A percentile compares a stretch with the other conserved stretches of the same genome.
Conservation (phyloP, 2,888 invertebrate species). For the Drosophila quinaria region DNA sequence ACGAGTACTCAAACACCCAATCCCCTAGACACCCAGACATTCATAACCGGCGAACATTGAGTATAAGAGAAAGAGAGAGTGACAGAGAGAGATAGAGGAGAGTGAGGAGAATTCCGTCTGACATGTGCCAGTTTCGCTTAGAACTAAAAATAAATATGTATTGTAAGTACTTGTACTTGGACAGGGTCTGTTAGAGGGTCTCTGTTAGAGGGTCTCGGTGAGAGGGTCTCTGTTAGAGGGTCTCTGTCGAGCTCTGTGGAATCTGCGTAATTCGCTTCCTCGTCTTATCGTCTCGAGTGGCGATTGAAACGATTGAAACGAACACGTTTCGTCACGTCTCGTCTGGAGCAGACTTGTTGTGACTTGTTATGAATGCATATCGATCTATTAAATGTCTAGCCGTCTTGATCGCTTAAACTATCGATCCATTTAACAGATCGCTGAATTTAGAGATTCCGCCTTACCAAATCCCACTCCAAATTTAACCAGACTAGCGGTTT, state of each 20-base stretch:
- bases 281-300: constrained; percentile 54
- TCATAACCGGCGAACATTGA: constrained; percentile 11
- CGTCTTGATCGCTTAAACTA: constrained; percentile 56
- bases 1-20: constrained; percentile 19
- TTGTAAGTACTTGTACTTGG: not conserved
- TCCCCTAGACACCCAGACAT: constrained; percentile 4
- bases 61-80: not conserved
- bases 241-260: constrained; percentile 5
- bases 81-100: not conserved
- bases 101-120: constrained; percentile 2
- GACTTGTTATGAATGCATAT: constrained; percentile 38
- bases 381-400: constrained; percentile 65
- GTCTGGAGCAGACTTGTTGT: constrained; percentile 53
- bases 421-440: constrained; percentile 28
- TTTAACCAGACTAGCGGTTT: not conserved
- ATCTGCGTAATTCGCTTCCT: constrained; percentile 49
- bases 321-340: constrained; percentile 73
- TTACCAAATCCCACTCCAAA: constrained; percentile 1
- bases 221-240: not conserved
- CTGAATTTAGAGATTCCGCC: constrained; percentile 4
- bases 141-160: not conserved
- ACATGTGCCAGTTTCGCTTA: constrained; percentile 21
- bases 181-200: constrained; percentile 11
- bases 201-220: no score
- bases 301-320: constrained; percentile 42